phyloP scores from a whole-genome alignment of 2,797 vertebrate species.

The Lemur catta region DNA sequence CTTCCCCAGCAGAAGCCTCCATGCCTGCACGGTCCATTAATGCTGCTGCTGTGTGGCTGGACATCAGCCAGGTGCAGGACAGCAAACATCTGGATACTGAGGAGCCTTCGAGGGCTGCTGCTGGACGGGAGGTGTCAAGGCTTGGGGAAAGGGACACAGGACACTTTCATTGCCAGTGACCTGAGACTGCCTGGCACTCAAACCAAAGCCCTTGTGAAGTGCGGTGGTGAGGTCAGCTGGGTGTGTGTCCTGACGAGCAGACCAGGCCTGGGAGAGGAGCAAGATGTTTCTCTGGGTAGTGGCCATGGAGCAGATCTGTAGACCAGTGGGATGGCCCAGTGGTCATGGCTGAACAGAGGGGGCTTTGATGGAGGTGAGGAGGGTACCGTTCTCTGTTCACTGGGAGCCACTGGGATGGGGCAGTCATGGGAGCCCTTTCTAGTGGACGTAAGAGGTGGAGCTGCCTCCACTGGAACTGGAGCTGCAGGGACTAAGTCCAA shows the following conservation, averaged over 20 bases:
- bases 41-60: neutral
- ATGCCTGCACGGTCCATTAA: constrained; percentile 32
- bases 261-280: neutral
- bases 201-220: neutral
- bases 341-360: neutral
- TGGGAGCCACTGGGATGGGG: neutral
- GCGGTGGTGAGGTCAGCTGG: neutral
- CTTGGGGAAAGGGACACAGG: neutral
- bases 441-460: neutral
- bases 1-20: constrained; percentile 52
- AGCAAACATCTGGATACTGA: constrained; percentile 61
- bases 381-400: neutral
- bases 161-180: neutral
- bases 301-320: neutral
- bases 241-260: neutral
- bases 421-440: neutral
- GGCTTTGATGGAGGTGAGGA: neutral
- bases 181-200: neutral
- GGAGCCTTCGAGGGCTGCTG: neutral
- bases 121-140: neutral
- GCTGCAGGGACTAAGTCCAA: neutral
- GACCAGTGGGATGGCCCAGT: neutral
- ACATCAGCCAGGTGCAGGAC: constrained; percentile 39
- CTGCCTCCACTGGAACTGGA: neutral
- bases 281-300: neutral